A percentile compares a stretch with the other conserved stretches of the same genome.
phyloP scores from a whole-genome alignment of 2,888 invertebrate species.

The Temnothorax unifasciatus region DNA sequence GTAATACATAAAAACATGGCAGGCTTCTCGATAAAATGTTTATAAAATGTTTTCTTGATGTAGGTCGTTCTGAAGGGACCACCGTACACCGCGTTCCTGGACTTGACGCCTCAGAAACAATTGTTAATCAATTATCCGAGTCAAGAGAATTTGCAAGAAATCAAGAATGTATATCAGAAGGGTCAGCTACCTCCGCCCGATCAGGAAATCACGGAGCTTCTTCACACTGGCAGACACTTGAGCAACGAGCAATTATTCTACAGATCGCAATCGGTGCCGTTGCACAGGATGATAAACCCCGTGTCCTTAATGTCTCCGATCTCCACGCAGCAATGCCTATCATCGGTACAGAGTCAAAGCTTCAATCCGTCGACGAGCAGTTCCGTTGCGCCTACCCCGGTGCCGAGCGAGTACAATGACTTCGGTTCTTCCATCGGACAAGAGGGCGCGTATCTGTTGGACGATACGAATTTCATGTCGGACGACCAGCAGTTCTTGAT shows the following conservation, averaged over 20 bases:
- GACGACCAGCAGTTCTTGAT: conserved; percentile 83
- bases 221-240: conserved; percentile 88
- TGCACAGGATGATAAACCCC: conserved; percentile 88
- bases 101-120: conserved; percentile 82
- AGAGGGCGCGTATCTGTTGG: conserved; percentile 86
- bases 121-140: conserved; percentile 84
- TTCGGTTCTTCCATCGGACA: conserved; percentile 89
- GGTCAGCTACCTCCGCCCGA: conserved; percentile 81
- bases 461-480: conserved; percentile 82
- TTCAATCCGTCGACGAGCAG: conserved; percentile 88
- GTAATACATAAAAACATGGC: not conserved
- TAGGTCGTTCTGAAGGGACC: conserved; percentile 57
- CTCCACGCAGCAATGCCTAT: conserved; percentile 81
- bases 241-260: conserved; percentile 83
- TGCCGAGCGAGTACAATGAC: conserved; percentile 91
- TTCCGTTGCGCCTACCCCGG: conserved; percentile 90
- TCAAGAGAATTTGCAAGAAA: conserved; percentile 84
- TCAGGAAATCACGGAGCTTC: conserved; percentile 89
- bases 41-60: not conserved
- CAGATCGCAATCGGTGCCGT: conserved; percentile 93
- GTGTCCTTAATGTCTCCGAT: conserved; percentile 84
- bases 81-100: conserved; percentile 74
- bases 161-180: conserved; percentile 80
- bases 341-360: conserved; percentile 79
- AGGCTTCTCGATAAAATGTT: not conserved